Base-by-base conservation (phyloP, 2,797 vertebrate genomes). In the Poeciliopsis turneri region DNA sequence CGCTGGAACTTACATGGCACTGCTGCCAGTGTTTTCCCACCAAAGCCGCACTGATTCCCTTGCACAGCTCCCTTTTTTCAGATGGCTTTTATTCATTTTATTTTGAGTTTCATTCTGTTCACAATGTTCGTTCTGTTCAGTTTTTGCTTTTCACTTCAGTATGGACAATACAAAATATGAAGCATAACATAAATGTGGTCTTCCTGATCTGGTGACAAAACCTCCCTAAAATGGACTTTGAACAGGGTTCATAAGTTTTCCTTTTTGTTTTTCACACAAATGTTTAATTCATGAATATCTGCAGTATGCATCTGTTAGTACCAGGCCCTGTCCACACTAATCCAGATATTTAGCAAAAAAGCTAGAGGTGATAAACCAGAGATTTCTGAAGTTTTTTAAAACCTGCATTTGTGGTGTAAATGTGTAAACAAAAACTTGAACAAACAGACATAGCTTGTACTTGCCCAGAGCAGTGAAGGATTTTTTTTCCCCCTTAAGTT, bases 21-120 rank as follows among this genome's bases (percentile, higher is more conserved):
- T 74, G 68, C 64, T 68, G 83, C 80, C 87, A 66, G 78, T 81
- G 41, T 76, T 72, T 74, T 49, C 86, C 83, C 85, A 92, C 88
- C 92, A 94, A 94, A 94, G 93, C 90, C 91, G 89, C 92, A 92
- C 90, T 93, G 90, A 92, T 87, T 76, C 81, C 72, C 82, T 77
- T 51, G n/a, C 88, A 86, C 84, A 88, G 71, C 85, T 86, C 78
- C 83, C 68, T 84, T 84, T 75, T n/a, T 68, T 79, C 76, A 78
- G 77, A 79, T 4, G 46, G 77, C 82, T 82, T 75, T 79, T 84
- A 49, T 79, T 43, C 59, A 77, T 20, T 78, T 71, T 55, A 79
- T 88, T 86, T 84, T 82, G 66, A 30, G 16, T 89, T 86, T 87
- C 68, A 28, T 92, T 90, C 55, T 86, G 82, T 93, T 90, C 78